Conservation (phyloP, 2,113 vertebrate genomes). For the human (Homo sapiens) region GRCh38 chr1:2906001-2906500, state of each 20-base stretch:
- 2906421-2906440: accelerated
- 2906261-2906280: constrained; percentile 66
- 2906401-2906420: accelerated
- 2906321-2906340: neutral
- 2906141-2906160: neutral
- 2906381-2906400: too few relatives aligned
- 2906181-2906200: neutral
- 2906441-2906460: neutral
- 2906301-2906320: neutral
- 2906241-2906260: constrained; percentile 47
- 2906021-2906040: constrained; percentile 64
- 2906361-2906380: neutral
- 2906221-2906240: neutral
- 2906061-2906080: constrained; percentile 80
- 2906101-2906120: constrained; percentile 56
- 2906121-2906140: constrained; percentile 72
- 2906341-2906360: neutral
- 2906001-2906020: constrained; percentile 51
- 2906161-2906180: constrained; percentile 15
- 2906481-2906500: neutral
- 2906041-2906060: constrained; percentile 75
- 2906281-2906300: neutral
- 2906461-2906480: accelerated
- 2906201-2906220: neutral
- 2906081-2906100: constrained; percentile 31